Percentiles rank a stretch among this genome's conserved stretches.
These are phyloP conservation scores for Caenorhabditis doughertyi DNA, from an alignment of 2,888 invertebrate genomes.

Conservation along the genomic window DNA sequence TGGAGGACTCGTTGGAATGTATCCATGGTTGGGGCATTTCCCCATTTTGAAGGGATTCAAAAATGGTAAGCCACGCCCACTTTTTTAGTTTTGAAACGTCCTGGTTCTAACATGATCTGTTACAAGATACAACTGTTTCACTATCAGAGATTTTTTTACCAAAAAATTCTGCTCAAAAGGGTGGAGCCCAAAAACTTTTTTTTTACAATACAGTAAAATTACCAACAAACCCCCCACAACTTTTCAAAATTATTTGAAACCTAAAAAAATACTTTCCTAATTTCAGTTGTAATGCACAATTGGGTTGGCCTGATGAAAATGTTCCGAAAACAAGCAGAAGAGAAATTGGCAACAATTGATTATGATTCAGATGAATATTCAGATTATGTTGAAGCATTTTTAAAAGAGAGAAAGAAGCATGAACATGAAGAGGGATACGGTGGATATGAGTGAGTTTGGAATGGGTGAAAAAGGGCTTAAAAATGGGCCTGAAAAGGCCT, in stretches of 20 bases:
- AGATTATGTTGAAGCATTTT: conserved; percentile 68
- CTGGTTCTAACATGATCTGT: too few relatives aligned
- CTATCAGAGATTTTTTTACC: too few relatives aligned
- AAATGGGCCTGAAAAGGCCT: too few relatives aligned
- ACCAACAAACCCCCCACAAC: too few relatives aligned
- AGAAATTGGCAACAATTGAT: conserved; percentile 56
- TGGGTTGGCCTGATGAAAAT: conserved; percentile 47
- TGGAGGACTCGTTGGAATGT: conserved; percentile 59
- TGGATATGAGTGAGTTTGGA: conserved; percentile 52
- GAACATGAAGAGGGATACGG: conserved; percentile 59
- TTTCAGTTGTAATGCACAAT: conserved; percentile 56
- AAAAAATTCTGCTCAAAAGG: too few relatives aligned
- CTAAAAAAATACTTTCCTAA: neutral
- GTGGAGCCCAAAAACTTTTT: too few relatives aligned
- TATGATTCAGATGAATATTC: conserved; percentile 65
- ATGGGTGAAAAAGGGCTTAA: too few relatives aligned
- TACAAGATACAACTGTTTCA: neutral
- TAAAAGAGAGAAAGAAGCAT: conserved; percentile 66
- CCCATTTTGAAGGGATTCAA: conserved; percentile 46
- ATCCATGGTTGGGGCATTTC: conserved; percentile 52
- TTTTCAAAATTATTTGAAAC: neutral
- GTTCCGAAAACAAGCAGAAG: conserved; percentile 59
- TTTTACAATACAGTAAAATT: neutral
- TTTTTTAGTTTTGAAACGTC: too few relatives aligned
- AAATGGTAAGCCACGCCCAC: conserved; percentile 16